phyloP scores from a whole-genome alignment of 2,797 vertebrate genomes.

The Sebastes vulpes region DNA sequence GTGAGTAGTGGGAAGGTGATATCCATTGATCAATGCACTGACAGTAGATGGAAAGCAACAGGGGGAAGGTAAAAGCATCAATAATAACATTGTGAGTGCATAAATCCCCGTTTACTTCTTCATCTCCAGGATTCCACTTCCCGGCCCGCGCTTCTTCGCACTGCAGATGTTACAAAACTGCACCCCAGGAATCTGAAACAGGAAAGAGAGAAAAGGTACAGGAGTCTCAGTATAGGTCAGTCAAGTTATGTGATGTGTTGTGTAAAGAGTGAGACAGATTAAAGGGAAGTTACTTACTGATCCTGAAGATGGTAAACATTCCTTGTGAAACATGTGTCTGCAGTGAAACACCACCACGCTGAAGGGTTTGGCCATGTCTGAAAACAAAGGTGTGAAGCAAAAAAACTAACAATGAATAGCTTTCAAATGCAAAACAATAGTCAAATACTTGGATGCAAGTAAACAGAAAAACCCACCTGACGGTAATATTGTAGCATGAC shows the following conservation, averaged over 20 bases:
- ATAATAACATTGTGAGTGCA: conserved; percentile 22
- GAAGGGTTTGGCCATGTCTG: conserved; percentile 93
- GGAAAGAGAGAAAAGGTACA: background rate
- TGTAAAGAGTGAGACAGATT: background rate
- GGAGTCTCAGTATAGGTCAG: background rate
- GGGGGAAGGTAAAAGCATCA: conserved; percentile 30
- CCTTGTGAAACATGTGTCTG: conserved; percentile 99
- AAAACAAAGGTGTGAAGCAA: conserved; percentile 45
- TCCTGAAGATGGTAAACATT: conserved; percentile 92
- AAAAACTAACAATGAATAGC: background rate
- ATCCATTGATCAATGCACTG: conserved; percentile 49
- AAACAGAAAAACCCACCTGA: conserved; percentile 86
- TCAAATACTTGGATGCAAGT: background rate
- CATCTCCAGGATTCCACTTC: conserved; percentile 93
- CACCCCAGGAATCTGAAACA: conserved; percentile 85
- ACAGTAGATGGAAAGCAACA: conserved; percentile 10
- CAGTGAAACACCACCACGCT: conserved; percentile 96
- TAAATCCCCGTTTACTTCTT: conserved; percentile 85
- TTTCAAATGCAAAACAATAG: background rate
- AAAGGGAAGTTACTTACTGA: conserved; percentile 84
- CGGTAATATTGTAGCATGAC: conserved; percentile 93
- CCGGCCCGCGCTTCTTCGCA: conserved; percentile 93
- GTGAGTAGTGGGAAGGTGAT: conserved; percentile 33
- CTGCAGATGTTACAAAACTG: conserved; percentile 99
- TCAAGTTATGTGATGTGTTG: background rate